Evolutionary conservation across 2,113 vertebrate genomes (phyloP), one percentile per base, ranked within the genome.

Genomic region (Atrichornis clamosus): DNA sequence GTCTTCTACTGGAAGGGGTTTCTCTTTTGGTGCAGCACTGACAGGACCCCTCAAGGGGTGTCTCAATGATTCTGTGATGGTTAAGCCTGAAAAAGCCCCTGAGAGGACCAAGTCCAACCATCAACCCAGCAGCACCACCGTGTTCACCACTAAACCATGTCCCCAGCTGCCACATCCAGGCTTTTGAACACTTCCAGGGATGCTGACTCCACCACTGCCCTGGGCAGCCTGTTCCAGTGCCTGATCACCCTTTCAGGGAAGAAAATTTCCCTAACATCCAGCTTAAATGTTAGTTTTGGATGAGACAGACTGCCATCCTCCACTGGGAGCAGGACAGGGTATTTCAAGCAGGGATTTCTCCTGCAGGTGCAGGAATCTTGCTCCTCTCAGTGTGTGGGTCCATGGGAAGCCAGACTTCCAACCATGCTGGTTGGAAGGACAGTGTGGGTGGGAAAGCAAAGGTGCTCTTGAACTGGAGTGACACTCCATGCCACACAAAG

Each of bases 21-120:
- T 26, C 50, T 81, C 24, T 18, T 81, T 76, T 4, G 2, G 39
- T 5, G 11, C n/a, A 22, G 19, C 28, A 3, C 8, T 44, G 59
- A 21, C 21, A 59, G 44, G 7, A 18, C 42, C 46, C 28, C 30
- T 76, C 30, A 13, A 26, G 39, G 79, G 49, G 3, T 6, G 18
- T 23, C 28, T 32, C 23, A 13, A 11, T 4, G 19, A 46, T 39
- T 24, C 33, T 39, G 60, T 19, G 28, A 16, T 5, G 0, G 0
- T 17, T 30, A 23, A n/a, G 47, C 55, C 39, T 44, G 55, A 19
- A 69, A 28, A 27, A 60, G 39, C n/a, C 41, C 55, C 63, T 20
- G 64, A 55, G 28, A 23, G 22, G 53, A 37, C 6, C 84, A 22
- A 44, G 22, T 6, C 37, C 46, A 44, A 32, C 14, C 44, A 77